Evolutionary conservation across 2,797 vertebrate species (phyloP).

Genomic region (Mycteria americana): DNA sequence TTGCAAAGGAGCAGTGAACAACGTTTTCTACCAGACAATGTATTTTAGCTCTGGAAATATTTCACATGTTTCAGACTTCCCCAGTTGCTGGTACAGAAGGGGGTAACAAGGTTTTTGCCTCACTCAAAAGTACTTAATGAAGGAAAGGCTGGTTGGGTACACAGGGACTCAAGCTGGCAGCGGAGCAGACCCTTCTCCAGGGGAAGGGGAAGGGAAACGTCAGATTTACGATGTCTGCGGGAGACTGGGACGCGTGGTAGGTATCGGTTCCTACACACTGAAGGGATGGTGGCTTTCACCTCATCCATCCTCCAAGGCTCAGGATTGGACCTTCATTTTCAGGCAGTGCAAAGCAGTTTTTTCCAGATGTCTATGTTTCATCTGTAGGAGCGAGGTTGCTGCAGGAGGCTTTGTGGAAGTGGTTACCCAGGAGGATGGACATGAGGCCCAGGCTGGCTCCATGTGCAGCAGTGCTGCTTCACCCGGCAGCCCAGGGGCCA

Average conservation of each 20-base stretch:
- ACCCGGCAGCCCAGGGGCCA: neutral
- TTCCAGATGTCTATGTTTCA: neutral
- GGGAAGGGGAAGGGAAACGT: neutral
- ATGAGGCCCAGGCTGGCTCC: neutral
- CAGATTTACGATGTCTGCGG: neutral
- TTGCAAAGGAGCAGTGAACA: neutral
- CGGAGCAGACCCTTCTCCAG: neutral
- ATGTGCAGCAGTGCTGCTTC: neutral
- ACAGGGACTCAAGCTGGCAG: neutral
- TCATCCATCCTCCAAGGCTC: accelerated
- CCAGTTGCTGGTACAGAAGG: neutral
- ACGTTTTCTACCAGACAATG: neutral
- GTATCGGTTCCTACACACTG: neutral
- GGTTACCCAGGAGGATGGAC: neutral
- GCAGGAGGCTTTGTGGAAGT: neutral
- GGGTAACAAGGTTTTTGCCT: neutral
- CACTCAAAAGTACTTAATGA: neutral
- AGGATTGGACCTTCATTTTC: neutral
- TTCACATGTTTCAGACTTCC: neutral
- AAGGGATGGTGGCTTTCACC: neutral
- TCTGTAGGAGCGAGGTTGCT: neutral
- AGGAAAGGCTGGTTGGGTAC: neutral
- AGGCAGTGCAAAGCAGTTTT: neutral
- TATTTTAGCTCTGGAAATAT: neutral
- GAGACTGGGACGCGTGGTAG: neutral